Base-by-base conservation (phyloP, 1,140 invertebrate species). In the Amyelois transitella region DNA sequence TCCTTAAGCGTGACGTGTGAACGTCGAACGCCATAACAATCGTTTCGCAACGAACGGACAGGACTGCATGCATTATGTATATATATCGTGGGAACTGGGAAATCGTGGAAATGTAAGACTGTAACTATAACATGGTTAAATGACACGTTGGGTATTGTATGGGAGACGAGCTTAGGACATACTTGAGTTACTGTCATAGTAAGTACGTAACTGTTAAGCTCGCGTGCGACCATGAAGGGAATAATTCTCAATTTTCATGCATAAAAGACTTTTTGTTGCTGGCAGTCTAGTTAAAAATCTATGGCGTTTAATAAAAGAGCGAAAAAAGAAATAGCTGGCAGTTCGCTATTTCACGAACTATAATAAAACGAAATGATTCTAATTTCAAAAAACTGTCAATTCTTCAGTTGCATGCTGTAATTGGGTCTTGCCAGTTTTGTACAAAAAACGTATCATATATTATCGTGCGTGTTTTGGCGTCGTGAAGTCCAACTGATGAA, bases 71-170 rank as follows among this genome's bases (percentile, higher is more conserved):
- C 50, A 58, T 58, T 52, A 58, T 58, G 50, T 52, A 58, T 58
- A 58, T 58, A 43, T 58, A 58, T 58, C 56, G 56, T 58, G 56
- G 56, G 56, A 58, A 58, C 56, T 58, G 56, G 56, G 56, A 58
- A 58, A 58, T 49, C 51, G 51, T 53, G 55, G 55, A 58, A 51
- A 58, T 47, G 32, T 38, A 49, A 32, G 55, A 48, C n/a, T 49
- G 51, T 51, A 25, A 58, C 53, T 49, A 53, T 51, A 58, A 57
- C 55, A 38, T 38, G 32, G 51, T 44, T 18, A 58, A 58, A 58
- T 58, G 56, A 58, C 56, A 58, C 18, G 51, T 28, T 49, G 56
- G 17, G 45, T 21, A 51, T 48, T 53, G 50, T 58, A 58, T 58
- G 45, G 53, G 24, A 54, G 21, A 32, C n/a, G 25, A 51, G 49